Evolutionary conservation across 2,113 vertebrate genomes (phyloP).

Genomic region (Blennius ocellaris): DNA sequence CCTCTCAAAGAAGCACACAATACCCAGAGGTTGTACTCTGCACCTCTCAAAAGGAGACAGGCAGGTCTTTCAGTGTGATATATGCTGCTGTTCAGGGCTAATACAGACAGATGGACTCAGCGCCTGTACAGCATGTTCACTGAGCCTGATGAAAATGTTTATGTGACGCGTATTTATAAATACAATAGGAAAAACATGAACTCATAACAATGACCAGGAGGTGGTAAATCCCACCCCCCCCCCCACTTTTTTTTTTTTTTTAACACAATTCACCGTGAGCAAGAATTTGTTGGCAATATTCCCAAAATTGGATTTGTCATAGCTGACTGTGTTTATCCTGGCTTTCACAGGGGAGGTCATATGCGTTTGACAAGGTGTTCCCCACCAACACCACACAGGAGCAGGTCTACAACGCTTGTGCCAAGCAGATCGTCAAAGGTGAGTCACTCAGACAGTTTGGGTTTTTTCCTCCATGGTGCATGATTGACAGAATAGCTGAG

Average conservation of each 20-base stretch:
- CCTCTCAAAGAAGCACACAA: constrained; percentile 24
- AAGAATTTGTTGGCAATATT: constrained; percentile 43
- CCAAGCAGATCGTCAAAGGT: constrained; percentile 97
- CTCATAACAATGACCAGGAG: constrained; percentile 42
- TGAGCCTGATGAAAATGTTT: constrained; percentile 26
- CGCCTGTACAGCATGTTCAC: constrained; percentile 32
- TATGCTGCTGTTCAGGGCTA: constrained; percentile 10
- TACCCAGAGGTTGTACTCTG: constrained; percentile 16
- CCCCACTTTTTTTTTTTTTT: constrained; percentile 6
- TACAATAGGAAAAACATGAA: constrained; percentile 40
- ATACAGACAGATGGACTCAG: constrained; percentile 35
- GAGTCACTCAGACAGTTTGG: constrained; percentile 49
- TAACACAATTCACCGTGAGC: constrained; percentile 19
- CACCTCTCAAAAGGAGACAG: constrained; percentile 24
- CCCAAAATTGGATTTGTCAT: constrained; percentile 16
- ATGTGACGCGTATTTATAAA: constrained; percentile 37
- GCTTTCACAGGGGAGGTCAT: constrained; percentile 87
- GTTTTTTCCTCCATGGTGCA: background rate
- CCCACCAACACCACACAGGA: constrained; percentile 93
- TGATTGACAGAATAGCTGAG: constrained; percentile 5
- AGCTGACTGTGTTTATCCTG: constrained; percentile 44
- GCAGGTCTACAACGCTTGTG: constrained; percentile 92
- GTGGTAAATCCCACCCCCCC: background rate
- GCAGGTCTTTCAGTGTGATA: constrained; percentile 39
- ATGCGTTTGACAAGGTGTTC: constrained; percentile 91